A percentile compares a stretch with the other conserved stretches of the same genome.
phyloP scores from a whole-genome alignment of 2,797 vertebrate species.

The Taeniopygia guttata region DNA sequence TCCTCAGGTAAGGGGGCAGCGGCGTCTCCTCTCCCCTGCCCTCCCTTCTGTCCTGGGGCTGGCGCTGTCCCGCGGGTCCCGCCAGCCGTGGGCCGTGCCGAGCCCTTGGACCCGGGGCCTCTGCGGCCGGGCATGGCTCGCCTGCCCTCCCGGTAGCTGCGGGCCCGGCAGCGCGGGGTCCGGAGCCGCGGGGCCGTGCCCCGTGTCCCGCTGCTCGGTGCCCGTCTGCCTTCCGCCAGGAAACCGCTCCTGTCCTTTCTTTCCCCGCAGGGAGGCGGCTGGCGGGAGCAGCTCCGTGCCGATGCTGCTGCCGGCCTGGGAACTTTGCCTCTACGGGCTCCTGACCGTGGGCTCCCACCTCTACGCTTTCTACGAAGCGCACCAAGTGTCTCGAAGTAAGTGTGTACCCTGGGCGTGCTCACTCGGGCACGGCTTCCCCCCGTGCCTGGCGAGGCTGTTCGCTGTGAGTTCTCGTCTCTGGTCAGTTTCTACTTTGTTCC shows the following conservation, averaged over 20 bases:
- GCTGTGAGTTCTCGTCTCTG: neutral
- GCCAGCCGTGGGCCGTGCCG: neutral
- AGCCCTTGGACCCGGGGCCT: neutral
- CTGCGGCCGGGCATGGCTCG: neutral
- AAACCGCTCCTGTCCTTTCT: neutral
- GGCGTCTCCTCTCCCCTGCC: neutral
- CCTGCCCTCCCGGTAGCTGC: neutral
- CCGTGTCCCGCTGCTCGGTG: neutral
- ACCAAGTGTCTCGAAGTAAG: conserved; percentile 76
- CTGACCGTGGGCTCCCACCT: conserved; percentile 75
- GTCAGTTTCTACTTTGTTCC: neutral
- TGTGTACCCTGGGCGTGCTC: neutral
- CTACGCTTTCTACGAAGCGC: conserved; percentile 78
- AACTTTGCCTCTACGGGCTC: conserved; percentile 65
- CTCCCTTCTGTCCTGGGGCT: fast-evolving
- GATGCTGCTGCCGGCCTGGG: conserved; percentile 69
- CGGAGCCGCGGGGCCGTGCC: neutral
- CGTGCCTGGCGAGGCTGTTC: neutral
- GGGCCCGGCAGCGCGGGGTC: too few relatives aligned
- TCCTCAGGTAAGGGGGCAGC: neutral
- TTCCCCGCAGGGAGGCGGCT: neutral
- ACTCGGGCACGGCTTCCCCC: neutral
- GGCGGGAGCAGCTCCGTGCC: neutral
- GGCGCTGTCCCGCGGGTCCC: neutral
- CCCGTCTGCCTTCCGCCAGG: neutral